Evolutionary conservation across 1,140 invertebrate species (phyloP).

Genomic region (Holcopasites calliopsidis): DNA sequence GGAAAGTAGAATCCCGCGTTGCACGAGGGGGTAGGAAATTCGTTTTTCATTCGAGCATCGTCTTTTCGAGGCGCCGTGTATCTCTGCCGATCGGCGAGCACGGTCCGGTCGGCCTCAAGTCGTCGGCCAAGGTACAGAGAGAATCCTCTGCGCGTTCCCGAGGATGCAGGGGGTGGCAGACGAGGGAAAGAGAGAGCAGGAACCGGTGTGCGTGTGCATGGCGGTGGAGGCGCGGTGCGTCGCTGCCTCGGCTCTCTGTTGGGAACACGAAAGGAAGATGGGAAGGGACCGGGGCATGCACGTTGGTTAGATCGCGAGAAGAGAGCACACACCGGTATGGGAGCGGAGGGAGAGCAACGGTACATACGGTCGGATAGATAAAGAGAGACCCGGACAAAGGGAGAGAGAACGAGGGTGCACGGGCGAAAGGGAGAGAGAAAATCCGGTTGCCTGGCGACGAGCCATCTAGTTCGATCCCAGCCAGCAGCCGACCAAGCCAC

Average conservation of each 20-base stretch:
- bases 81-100: too few species aligned
- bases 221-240: not conserved
- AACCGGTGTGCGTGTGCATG: slow-evolving; percentile 15
- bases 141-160: slow-evolving; percentile 39
- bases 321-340: too few species aligned
- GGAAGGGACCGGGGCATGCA: too few species aligned
- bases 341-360: slow-evolving; percentile 36
- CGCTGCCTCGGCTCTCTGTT: not conserved
- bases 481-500: slow-evolving; percentile 74
- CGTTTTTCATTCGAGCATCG: not conserved
- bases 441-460: slow-evolving; percentile 79
- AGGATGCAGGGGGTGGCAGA: slow-evolving; percentile 34
- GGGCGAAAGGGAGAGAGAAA: slow-evolving; percentile 68
- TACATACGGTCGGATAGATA: slow-evolving; percentile 32
- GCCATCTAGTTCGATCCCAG: slow-evolving; percentile 80
- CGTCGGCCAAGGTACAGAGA: slow-evolving; percentile 23
- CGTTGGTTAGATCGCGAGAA: too few species aligned
- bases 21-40: not conserved
- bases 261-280: slow-evolving; percentile 17
- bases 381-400: slow-evolving; percentile 32
- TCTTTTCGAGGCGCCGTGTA: not conserved
- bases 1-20: too few species aligned
- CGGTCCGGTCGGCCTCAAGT: slow-evolving; percentile 16
- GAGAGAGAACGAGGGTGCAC: slow-evolving; percentile 10
- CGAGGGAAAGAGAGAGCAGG: slow-evolving; percentile 4